Evolutionary conservation across 2,888 invertebrate genomes (phyloP).

Genomic region (Oxytorus armatus): DNA sequence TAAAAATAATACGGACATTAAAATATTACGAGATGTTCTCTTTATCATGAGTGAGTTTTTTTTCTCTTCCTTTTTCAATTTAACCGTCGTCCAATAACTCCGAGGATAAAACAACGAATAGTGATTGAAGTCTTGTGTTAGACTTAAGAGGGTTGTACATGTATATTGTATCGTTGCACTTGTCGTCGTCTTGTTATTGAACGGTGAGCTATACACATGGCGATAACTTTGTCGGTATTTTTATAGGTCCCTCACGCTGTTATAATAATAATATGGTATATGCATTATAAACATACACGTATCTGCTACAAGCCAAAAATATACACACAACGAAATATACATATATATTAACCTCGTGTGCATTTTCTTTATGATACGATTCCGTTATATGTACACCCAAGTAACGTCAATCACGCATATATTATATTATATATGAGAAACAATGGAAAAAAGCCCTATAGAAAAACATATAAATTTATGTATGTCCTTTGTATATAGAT

Average conservation of each 20-base stretch:
- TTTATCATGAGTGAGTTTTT: too few species aligned
- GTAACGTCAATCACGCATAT: constrained; percentile 18
- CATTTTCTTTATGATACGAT: constrained; percentile 13
- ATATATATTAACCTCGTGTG: constrained; percentile 2
- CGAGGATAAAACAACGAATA: too few species aligned
- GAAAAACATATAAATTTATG: constrained; percentile 55
- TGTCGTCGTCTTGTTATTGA: constrained; percentile 74
- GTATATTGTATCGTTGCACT: not conserved
- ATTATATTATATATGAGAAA: constrained; percentile 10
- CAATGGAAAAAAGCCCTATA: constrained; percentile 33
- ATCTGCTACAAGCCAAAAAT: not conserved
- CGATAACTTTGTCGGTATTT: constrained; percentile 75
- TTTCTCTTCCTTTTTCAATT: too few species aligned
- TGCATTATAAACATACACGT: constrained; percentile 32
- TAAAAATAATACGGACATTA: too few species aligned
- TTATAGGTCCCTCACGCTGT: constrained; percentile 76
- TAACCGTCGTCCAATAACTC: too few species aligned
- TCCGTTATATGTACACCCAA: constrained; percentile 23
- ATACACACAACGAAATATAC: constrained; percentile 12
- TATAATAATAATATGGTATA: constrained; percentile 78
- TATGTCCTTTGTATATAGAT: constrained; percentile 34
- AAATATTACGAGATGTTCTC: too few species aligned
- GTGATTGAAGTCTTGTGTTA: not conserved
- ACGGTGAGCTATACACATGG: constrained; percentile 68
- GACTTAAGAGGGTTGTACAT: not conserved